A percentile compares a stretch with the other conserved stretches of the same genome.
Conservation (phyloP, 1,140 invertebrate genomes). For the Drosophila tristis region DNA sequence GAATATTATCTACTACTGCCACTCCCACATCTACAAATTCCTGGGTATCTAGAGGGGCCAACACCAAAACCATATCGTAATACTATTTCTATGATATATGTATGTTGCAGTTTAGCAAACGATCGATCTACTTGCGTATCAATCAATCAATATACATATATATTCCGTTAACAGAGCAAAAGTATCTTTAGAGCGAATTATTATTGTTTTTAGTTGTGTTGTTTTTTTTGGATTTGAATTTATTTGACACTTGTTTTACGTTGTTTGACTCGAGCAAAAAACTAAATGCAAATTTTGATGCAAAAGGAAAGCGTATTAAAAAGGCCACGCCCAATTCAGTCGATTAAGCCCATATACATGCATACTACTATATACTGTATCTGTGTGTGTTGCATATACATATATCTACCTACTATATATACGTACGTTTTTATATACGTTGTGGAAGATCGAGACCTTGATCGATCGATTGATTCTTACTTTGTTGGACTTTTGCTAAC, state of each 20-base stretch:
- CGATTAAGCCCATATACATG: conserved; percentile 44
- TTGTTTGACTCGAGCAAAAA: conserved; percentile 14
- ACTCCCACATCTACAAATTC: conserved; percentile 31
- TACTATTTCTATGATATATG: conserved; percentile 45
- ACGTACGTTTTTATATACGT: conserved; percentile 37
- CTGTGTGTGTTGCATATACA: conserved; percentile 52
- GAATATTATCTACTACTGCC: conserved; percentile 18
- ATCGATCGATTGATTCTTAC: conserved; percentile 67
- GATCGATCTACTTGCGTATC: conserved; percentile 39
- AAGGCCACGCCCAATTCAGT: conserved; percentile 35
- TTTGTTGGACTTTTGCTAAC: conserved; percentile 81
- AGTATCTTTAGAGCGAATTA: conserved; percentile 53
- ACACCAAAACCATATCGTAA: conserved; percentile 35
- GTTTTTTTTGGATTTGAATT: conserved; percentile 44
- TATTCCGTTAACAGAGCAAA: conserved; percentile 53
- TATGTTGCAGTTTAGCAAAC: conserved; percentile 44
- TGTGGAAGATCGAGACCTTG: conserved; percentile 56
- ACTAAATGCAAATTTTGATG: conserved; percentile 20
- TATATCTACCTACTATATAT: conserved; percentile 37
- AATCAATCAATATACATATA: conserved; percentile 24
- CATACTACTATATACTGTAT: conserved; percentile 53
- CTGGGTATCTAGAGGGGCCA: conserved; percentile 33
- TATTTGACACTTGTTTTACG: conserved; percentile 40
- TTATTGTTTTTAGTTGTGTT: conserved; percentile 70
- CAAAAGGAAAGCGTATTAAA: conserved; percentile 40